A percentile compares a stretch with the other conserved stretches of the same genome.
Evolutionary conservation across 1,140 invertebrate genomes (phyloP).

Genomic region (Drosophila nigrodunni): DNA sequence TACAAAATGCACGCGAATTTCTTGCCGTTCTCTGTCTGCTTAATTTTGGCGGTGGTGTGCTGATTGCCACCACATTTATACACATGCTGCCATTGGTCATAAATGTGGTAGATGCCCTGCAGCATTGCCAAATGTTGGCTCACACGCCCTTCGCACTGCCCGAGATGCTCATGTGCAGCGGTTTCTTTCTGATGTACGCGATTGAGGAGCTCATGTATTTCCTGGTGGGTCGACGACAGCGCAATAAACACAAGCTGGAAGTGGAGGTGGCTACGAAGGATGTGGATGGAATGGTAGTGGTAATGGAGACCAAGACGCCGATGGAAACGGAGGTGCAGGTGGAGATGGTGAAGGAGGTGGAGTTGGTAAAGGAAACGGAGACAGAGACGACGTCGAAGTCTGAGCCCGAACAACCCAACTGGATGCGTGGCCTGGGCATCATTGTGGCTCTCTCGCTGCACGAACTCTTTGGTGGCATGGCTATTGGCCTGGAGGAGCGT

Average conservation of each 20-base stretch:
- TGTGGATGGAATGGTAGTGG: too few relatives aligned
- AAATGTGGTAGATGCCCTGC: conserved; percentile 87
- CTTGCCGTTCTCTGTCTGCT: conserved; percentile 87
- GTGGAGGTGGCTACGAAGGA: conserved; percentile 4
- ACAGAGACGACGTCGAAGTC: conserved; percentile 35
- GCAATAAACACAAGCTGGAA: conserved; percentile 35
- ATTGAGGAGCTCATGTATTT: conserved; percentile 92
- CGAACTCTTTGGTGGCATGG: conserved; percentile 95
- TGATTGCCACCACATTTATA: conserved; percentile 95
- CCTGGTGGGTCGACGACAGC: conserved; percentile 86
- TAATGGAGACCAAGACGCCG: neutral
- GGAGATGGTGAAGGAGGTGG: neutral
- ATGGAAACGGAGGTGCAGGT: conserved; percentile 79
- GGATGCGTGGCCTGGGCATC: conserved; percentile 90
- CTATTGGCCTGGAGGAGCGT: conserved; percentile 92
- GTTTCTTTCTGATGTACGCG: conserved; percentile 94
- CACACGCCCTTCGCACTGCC: conserved; percentile 88
- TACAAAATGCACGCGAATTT: conserved; percentile 85
- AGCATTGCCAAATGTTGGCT: conserved; percentile 85
- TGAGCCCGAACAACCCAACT: conserved; percentile 75
- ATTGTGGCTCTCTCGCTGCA: conserved; percentile 95
- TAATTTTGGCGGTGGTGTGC: conserved; percentile 95
- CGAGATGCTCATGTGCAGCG: conserved; percentile 89
- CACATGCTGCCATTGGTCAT: conserved; percentile 95
- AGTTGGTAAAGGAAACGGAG: conserved; percentile 73